Base-by-base conservation (phyloP, 2,888 invertebrate species). In the Hypena proboscidalis region DNA sequence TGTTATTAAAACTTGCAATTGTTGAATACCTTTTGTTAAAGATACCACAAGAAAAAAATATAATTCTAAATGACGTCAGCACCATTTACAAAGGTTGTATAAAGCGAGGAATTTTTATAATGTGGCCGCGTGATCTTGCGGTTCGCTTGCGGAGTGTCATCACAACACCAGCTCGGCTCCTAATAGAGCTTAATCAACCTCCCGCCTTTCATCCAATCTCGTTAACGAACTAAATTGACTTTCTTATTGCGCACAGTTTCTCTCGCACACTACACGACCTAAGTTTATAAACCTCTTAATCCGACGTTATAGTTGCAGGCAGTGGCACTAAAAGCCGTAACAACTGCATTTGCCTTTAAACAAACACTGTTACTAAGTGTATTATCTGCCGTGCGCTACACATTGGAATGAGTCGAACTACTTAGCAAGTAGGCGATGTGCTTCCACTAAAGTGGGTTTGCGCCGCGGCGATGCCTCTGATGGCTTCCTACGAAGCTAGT, bases 191-290 rank as follows among this genome's bases (percentile, higher is more conserved):
- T 83, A 85, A 86, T 86, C 81, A 83, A 79, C 76, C 70, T 67
- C 73, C 75, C 77, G 77, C 73, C 75, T 81, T 79, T 80, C 77
- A 77, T 76, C 75, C 79, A 81, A 85, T 82, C 85, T 84, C 74
- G 83, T 85, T 86, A 84, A 77, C 75, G 71, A 73, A 77, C 77
- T 74, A 81, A 85, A 87, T 83, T 81, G 77, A 77, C 77, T 83
- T 83, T 84, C 79, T 80, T 80, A 80, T 77, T 78, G 75, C 74
- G 68, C 70, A 62, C 60, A 68, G 67, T 74, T 81, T 80, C 68
- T 70, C 73, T 63, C 56, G 61, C 67, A 68, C 65, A 62, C 69
- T 65, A 69, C 66, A 66, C 71, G 63, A 74, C 71, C 69, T 60
- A 77, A 79, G 74, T 80, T 80, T 76, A 77, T 78, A 78, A 80